Evolutionary conservation across 2,113 vertebrate species (phyloP).

Genomic region (Pantherophis guttatus): DNA sequence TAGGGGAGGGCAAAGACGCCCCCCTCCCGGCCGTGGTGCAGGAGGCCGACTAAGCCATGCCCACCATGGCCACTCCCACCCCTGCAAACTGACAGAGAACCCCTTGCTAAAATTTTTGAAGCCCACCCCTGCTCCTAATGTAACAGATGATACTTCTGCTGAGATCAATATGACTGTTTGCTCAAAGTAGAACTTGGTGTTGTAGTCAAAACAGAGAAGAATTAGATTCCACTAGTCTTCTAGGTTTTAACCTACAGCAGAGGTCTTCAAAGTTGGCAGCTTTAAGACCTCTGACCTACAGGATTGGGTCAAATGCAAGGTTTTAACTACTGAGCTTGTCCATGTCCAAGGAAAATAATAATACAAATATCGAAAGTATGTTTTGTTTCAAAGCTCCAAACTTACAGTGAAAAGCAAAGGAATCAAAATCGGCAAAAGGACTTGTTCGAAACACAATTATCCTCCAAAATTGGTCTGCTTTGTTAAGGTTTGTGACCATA

Average conservation of each 20-base stretch:
- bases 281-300: background rate
- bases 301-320: background rate
- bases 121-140: background rate
- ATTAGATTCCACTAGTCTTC: background rate
- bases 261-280: too few species aligned
- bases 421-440: conserved; percentile 9
- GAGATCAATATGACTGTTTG: background rate
- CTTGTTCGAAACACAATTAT: conserved; percentile 18
- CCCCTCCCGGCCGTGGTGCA: too few species aligned
- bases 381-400: background rate
- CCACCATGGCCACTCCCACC: too few species aligned
- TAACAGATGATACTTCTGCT: background rate
- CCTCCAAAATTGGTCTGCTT: background rate
- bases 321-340: background rate
- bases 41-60: too few species aligned
- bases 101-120: too few species aligned
- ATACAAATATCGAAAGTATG: background rate
- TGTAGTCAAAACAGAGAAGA: background rate
- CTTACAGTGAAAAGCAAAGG: conserved; percentile 24
- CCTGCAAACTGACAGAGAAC: too few species aligned
- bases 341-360: background rate
- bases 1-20: too few species aligned
- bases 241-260: background rate
- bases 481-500: conserved; percentile 14
- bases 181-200: background rate